Evolutionary conservation across 2,113 vertebrate genomes (phyloP), one percentile per base, ranked within the genome.

Genomic region (Pterocles orientalis): DNA sequence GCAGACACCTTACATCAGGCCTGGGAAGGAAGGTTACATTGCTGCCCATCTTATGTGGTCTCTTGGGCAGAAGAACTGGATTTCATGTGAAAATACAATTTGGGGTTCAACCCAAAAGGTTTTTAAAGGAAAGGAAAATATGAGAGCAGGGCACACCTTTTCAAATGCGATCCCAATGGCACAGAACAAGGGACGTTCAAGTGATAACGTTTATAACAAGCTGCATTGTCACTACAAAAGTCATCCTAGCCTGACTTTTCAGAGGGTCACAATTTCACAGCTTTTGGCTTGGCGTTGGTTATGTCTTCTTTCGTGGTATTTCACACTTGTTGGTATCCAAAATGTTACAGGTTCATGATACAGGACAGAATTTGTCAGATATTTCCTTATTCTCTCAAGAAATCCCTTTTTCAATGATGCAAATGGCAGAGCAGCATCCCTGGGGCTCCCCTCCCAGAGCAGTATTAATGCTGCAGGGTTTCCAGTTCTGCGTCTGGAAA

Each of bases 41-140:
- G 28, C 71, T 19, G 12, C 56, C 43, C 12, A 9, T 34, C 60
- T 87, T 87, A 12, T 64, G 66, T 0, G 2, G 76, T 60, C 57
- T 92, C 56, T 91, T 2, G 3, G 58, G 82, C 60, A 76, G 69
- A 88, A 66, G 39, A 91, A 45, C 48, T 65, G 75, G 88, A 86
- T 47, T 83, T 80, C 21, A 45, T 10, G 1, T 7, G 57, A 83
- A 93, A 94, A 58, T 66, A 65, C 17, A n/a, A 18, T n/a, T 83
- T 87, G 70, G 66, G 47, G 43, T 71, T 81, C 65, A 57, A 19
- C 47, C 73, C 58, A 65, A 33, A 58, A 56, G 48, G 39, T 47
- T 89, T 95, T 90, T 78, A 83, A 83, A 69, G 72, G 69, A 72
- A 96, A 93, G 47, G 45, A 91, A 97, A 97, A 85, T 48, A 88